Evolutionary conservation across 2,888 invertebrate genomes (phyloP), one percentile per base, ranked within the genome.

Genomic region (Cataglyphis altisquamis): DNA sequence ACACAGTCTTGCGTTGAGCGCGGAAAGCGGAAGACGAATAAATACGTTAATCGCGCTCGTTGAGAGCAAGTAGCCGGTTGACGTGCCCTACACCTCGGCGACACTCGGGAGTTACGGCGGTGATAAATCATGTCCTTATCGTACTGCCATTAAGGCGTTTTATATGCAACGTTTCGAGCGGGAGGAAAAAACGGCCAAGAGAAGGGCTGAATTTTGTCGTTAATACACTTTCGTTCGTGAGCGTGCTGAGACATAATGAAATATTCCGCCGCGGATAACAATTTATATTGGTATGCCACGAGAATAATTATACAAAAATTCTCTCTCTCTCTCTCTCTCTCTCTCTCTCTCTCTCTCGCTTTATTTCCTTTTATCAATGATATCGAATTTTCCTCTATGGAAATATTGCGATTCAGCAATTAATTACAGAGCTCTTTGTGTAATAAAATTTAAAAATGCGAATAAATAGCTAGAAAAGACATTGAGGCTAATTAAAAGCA

Each of bases 51-150:
- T 82, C 70, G 82, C 72, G 83, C 83, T 82, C 82, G 83, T 83
- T 84, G 83, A 84, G 82, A 82, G 82, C 83, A 82, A 84, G 83
- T 84, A 84, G 66, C 73, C 82, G 83, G 66, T 52, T 74, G 82
- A 84, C 82, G 60, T 83, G 78, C 78, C 60, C 78, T 78, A 72
- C 78, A 78, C 73, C 73, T 60, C 73, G 78, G 78, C 78, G 78
- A 78, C 78, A 78, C 78, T 78, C 48, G 60, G 73, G 48, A 82
- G 73, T 84, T 84, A 84, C 74, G 32, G 83, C 64, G 82, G 39
- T 66, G 60, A 84, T 84, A 84, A 84, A 84, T 84, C 84, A 83
- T 74, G 84, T 67, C 84, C 66, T 84, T 84, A 84, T 84, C 84
- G 84, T 67, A 60, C 83, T 84, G 72, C 82, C 83, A 82, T 83